phyloP scores from a whole-genome alignment of 1,140 invertebrate species.

The Cheumatopsyche charites region DNA sequence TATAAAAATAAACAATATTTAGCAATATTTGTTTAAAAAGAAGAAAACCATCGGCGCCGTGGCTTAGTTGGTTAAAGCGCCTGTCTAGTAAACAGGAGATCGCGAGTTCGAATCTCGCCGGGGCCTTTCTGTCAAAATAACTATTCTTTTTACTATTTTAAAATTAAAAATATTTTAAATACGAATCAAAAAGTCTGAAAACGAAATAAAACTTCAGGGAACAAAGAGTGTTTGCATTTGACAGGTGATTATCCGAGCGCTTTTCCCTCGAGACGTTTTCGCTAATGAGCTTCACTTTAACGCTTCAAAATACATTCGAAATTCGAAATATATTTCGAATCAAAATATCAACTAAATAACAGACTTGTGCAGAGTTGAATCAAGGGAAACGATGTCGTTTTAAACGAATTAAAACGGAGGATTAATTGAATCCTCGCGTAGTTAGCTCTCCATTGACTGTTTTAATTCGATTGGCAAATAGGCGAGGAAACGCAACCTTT shows the following conservation, averaged over 20 bases:
- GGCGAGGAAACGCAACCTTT: too few relatives aligned
- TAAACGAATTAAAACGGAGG: background rate
- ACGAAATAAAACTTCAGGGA: too few relatives aligned
- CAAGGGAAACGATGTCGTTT: background rate
- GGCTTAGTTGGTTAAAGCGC: slow-evolving; percentile 65
- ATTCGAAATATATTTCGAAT: too few relatives aligned
- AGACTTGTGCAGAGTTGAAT: background rate
- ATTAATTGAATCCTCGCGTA: background rate
- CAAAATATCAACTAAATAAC: too few relatives aligned
- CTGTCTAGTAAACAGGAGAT: slow-evolving; percentile 65
- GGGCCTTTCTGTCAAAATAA: slow-evolving; percentile 51
- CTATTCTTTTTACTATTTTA: background rate
- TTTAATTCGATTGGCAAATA: background rate
- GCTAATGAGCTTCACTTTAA: slow-evolving; percentile 17
- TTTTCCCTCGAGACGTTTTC: background rate
- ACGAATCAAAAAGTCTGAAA: too few relatives aligned
- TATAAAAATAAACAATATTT: too few relatives aligned
- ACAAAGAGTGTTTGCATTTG: slow-evolving; percentile 17
- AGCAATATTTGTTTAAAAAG: background rate
- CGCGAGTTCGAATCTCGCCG: slow-evolving; percentile 62
- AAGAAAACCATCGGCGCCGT: slow-evolving; percentile 53
- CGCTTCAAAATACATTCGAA: background rate
- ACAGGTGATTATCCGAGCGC: slow-evolving; percentile 15
- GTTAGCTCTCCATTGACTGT: background rate
- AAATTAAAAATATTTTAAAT: too few relatives aligned